Percentiles rank a stretch among this genome's conserved stretches.
Evolutionary conservation across 2,888 invertebrate species (phyloP).

Genomic region (Hipparchia semele): DNA sequence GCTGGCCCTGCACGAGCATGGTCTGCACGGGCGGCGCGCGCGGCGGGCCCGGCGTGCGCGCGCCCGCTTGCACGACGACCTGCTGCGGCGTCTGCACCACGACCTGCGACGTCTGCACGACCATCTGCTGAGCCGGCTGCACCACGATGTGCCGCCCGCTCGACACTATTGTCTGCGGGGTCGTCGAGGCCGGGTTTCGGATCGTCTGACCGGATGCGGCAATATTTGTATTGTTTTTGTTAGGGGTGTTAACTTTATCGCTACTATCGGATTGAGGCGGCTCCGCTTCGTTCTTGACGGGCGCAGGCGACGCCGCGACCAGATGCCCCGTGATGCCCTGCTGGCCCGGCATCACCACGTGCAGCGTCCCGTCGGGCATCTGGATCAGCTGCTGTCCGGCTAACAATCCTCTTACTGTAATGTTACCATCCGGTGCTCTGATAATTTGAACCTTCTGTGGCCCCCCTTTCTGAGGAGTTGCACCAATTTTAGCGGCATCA

Average conservation of each 20-base stretch:
- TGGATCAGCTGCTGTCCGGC: conserved; percentile 97
- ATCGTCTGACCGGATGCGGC: conserved; percentile 29
- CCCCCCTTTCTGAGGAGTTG: conserved; percentile 67
- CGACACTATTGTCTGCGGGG: conserved; percentile 35
- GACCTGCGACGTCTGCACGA: conserved; percentile 51
- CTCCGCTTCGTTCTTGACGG: conserved; percentile 50
- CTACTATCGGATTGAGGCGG: conserved; percentile 40
- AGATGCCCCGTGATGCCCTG: conserved; percentile 76
- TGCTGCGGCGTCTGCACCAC: conserved; percentile 55
- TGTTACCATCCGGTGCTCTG: conserved; percentile 94
- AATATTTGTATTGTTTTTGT: conserved; percentile 48
- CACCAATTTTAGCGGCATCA: conserved; percentile 62
- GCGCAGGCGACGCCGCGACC: conserved; percentile 63
- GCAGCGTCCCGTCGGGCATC: conserved; percentile 96
- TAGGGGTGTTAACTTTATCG: conserved; percentile 44
- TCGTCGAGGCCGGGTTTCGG: conserved; percentile 34
- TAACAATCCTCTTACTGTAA: conserved; percentile 94
- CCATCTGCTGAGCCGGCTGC: conserved; percentile 42
- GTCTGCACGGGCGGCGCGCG: conserved; percentile 65
- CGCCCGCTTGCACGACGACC: conserved; percentile 64
- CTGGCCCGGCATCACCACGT: conserved; percentile 89
- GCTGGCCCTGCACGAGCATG: conserved; percentile 60
- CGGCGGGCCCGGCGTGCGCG: conserved; percentile 53
- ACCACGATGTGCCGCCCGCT: conserved; percentile 40
- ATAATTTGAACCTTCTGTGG: conserved; percentile 95